These are phyloP conservation scores for Monomorium pharaonis DNA, from an alignment of 1,140 invertebrate species.

Conservation along the genomic window DNA sequence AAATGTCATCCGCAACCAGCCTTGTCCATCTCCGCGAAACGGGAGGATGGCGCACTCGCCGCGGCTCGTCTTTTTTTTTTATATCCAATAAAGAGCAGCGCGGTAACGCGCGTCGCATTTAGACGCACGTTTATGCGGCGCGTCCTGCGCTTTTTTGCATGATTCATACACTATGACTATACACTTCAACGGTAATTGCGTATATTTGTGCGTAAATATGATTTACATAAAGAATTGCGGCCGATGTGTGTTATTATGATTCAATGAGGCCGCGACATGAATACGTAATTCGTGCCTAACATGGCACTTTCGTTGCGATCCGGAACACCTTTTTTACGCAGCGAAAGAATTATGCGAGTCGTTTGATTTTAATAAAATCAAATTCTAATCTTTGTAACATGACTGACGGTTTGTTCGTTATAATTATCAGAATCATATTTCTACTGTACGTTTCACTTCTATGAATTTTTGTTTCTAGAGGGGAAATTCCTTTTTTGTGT, in stretches of 20 bases:
- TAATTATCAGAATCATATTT: not conserved
- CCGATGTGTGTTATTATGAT: not conserved
- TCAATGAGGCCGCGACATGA: not conserved
- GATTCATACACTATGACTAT: not conserved
- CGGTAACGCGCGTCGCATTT: not conserved
- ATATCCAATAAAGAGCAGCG: constrained; percentile 3
- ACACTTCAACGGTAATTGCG: not conserved
- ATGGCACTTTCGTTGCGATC: not conserved
- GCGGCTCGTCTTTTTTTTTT: not conserved
- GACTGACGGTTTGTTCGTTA: not conserved
- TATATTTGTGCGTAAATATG: not conserved
- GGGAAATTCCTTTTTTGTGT: not conserved
- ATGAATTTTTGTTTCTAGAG: not conserved
- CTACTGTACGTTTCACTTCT: not conserved
- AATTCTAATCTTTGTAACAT: not conserved
- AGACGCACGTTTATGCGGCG: not conserved
- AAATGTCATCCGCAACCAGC: constrained; percentile 14
- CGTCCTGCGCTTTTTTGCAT: not conserved
- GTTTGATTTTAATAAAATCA: not conserved
- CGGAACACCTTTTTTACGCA: not conserved
- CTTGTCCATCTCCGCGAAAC: not conserved
- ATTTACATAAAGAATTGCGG: constrained; percentile 18
- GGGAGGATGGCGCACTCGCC: not conserved
- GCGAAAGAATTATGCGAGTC: not conserved
- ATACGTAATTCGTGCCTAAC: not conserved